Evolutionary conservation across 1,140 invertebrate species (phyloP), one percentile per base, ranked within the genome.

Genomic region (Zaprionus ghesquierei): DNA sequence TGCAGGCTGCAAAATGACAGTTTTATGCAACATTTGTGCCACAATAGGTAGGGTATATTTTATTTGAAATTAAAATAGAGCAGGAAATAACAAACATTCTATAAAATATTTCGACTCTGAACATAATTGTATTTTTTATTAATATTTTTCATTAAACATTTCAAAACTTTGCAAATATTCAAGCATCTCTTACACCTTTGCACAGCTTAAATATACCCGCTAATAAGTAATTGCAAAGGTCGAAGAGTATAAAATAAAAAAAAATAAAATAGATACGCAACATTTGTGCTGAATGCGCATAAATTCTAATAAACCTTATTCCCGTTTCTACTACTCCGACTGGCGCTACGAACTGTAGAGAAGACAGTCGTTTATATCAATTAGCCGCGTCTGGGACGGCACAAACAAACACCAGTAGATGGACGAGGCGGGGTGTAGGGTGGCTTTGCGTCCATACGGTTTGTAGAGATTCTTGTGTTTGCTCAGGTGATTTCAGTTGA

Each of bases 291-390:
- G 60, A 29, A 55, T 51, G 13, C 54, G 73, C 79, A 87, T 87
- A 84, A 87, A 87, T 87, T 89, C 79, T 77, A 64, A 87, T 87
- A 70, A 82, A 81, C 29, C 61, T 69, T 76, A 87, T 64, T 65
- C 79, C 31, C 31, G 56, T 55, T 81, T 77, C 44, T 29, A 23
- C 38, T 31, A 35, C 27, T 66, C 27, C 25, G 25, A n/a, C n/a
- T n/a, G n/a, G 62, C 44, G 68, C 70, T 70, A 63, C 66, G 58
- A 73, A 68, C 79, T 59, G 73, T 82, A 70, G 79, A 70, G 79
- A 79, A 77, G 79, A 77, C 79, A 84, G 84, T 87, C 84, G 77
- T 87, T 87, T 84, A 87, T 89, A 89, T 87, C 84, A 87, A 87
- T 87, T 87, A 87, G 80, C 63, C 53, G 41, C 51, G 79, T 72